Evolutionary conservation across 2,888 invertebrate species (phyloP).

Genomic region (Slavum lentiscoides): DNA sequence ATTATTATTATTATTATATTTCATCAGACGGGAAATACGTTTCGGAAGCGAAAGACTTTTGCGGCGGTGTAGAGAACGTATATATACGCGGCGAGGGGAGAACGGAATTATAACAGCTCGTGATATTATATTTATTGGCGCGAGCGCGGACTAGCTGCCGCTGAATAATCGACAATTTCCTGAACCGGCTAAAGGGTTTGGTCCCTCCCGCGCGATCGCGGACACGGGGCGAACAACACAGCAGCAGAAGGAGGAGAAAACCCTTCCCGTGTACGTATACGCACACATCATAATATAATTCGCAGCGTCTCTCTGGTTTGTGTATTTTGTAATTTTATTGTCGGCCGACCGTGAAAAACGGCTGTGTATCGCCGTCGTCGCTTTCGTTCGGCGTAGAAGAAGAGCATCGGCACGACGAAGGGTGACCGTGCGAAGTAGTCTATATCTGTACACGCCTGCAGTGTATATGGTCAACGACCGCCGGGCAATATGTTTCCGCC

Average conservation of each 20-base stretch:
- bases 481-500: conserved; percentile 34
- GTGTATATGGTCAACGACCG: conserved; percentile 33
- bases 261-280: conserved; percentile 10
- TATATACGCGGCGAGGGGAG: too few relatives aligned
- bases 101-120: conserved; percentile 18
- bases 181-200: conserved; percentile 44
- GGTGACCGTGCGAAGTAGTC: neutral
- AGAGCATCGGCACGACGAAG: neutral
- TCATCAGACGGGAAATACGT: conserved; percentile 44
- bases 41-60: conserved; percentile 46
- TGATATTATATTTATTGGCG: conserved; percentile 50
- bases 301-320: conserved; percentile 10
- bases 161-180: conserved; percentile 53
- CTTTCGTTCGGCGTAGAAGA: neutral
- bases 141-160: neutral
- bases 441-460: neutral
- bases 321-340: conserved; percentile 53
- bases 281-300: too few relatives aligned
- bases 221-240: neutral
- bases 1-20: conserved; percentile 33
- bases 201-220: neutral
- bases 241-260: conserved; percentile 10
- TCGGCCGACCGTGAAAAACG: conserved; percentile 52
- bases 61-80: neutral
- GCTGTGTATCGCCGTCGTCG: conserved; percentile 34